Base-by-base conservation (phyloP, 2,113 vertebrate species). In the Tupaia tana region DNA sequence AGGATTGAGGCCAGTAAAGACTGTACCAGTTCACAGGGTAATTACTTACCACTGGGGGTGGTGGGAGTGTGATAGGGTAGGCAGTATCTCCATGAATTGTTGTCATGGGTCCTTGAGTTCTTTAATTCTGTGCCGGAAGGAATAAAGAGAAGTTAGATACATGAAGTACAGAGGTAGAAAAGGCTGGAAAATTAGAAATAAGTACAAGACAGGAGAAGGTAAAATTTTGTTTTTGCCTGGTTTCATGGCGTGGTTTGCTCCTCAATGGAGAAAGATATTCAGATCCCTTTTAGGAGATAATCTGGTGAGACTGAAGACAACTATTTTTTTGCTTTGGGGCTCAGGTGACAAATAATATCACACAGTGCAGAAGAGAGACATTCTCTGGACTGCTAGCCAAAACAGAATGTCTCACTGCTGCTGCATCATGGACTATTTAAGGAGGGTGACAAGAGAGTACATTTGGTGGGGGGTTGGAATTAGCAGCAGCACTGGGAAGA, bases 301-400 rank as follows among this genome's bases (percentile, higher is more conserved):
- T 52, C 75, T 83, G 24, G 22, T 83, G 54, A 75, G 80, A 97
- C 61, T 61, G 31, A 91, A 70, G 52, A 63, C 14, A 80, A 79
- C 25, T 71, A 20, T 13, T 80, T 13, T 80, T 90, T 93, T 96
- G 89, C 82, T 90, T 93, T 69, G 85, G 67, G 54, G 61, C 81
- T 96, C 89, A 77, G 79, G 91, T 92, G 73, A 82, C 75, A 96
- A 86, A 95, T 59, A 67, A 93, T 75, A 95, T 63, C 61, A 95
- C n/a, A 91, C 14, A 71, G 81, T 84, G 15, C 22, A 91, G 52
- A 94, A 90, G 71, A 94, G 56, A 95, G 78, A 73, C 22, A 58
- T 78, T 94, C 78, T 95, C 89, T 96, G 56, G 63, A 81, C 80
- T 71, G 74, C 52, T 87, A 58, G 71, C 85, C 59, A 9, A 75